Evolutionary conservation across 2,888 invertebrate genomes (phyloP).

Genomic region (Mimachlamys varia): DNA sequence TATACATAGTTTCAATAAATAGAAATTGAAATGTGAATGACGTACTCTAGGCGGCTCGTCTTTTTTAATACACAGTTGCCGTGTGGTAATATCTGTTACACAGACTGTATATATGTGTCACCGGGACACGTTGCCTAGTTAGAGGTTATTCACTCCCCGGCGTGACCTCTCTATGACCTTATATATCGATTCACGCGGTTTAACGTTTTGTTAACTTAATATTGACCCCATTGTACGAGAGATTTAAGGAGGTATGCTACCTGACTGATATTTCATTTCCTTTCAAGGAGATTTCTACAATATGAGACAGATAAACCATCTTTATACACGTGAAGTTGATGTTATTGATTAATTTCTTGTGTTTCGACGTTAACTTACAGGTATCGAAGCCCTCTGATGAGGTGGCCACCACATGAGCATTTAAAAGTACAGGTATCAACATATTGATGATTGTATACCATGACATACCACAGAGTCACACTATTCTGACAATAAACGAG

Average conservation of each 20-base stretch:
- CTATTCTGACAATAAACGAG: no score
- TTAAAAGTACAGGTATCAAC: no score
- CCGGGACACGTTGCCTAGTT: neutral
- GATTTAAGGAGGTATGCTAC: neutral
- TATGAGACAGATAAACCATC: no score
- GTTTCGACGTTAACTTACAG: no score
- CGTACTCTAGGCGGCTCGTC: neutral
- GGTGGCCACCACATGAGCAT: no score
- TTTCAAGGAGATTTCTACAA: no score
- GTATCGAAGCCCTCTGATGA: no score
- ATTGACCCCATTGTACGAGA: neutral
- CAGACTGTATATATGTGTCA: neutral
- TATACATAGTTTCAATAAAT: neutral
- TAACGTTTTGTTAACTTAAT: neutral
- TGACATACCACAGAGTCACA: no score
- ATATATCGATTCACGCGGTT: neutral
- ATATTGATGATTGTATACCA: no score
- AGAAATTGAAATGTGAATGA: neutral
- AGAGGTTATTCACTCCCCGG: neutral
- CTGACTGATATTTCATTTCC: no score
- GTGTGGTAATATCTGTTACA: neutral
- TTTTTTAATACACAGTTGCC: neutral
- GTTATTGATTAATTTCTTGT: no score
- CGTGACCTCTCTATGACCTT: neutral
- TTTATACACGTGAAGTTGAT: no score